These are phyloP conservation scores for Diorhabda carinulata DNA, from an alignment of 1,140 invertebrate genomes.

Conservation along the genomic window DNA sequence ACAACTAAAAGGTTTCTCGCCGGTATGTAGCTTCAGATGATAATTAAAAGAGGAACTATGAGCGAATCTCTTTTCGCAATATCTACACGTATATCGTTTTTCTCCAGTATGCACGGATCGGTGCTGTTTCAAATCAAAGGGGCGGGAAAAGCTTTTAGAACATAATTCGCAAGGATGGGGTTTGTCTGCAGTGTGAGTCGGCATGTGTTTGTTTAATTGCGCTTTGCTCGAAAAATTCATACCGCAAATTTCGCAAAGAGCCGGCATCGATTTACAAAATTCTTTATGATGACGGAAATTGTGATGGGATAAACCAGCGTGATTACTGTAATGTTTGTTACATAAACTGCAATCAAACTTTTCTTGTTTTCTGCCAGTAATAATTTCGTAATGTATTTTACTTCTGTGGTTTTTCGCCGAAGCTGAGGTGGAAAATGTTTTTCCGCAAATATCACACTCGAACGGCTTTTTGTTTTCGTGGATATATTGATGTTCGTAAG, in stretches of 20 bases:
- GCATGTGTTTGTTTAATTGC: conserved; percentile 65
- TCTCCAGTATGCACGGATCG: conserved; percentile 63
- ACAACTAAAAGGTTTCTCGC: conserved; percentile 72
- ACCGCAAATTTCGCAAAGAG: conserved; percentile 68
- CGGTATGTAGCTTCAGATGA: conserved; percentile 58
- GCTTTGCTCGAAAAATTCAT: conserved; percentile 71
- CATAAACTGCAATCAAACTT: conserved; percentile 35
- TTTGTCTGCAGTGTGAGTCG: conserved; percentile 70
- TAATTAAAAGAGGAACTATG: conserved; percentile 66
- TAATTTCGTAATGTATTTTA: conserved; percentile 44
- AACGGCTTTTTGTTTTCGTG: conserved; percentile 61
- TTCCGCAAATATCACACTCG: conserved; percentile 59
- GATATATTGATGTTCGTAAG: conserved; percentile 43
- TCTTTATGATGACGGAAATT: conserved; percentile 37
- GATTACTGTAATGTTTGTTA: conserved; percentile 19
- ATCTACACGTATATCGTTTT: conserved; percentile 61
- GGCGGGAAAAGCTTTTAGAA: conserved; percentile 59
- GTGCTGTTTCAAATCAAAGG: conserved; percentile 59
- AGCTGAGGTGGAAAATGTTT: conserved; percentile 47
- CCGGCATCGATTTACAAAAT: conserved; percentile 34
- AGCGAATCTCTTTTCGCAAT: conserved; percentile 74
- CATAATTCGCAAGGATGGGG: conserved; percentile 67
- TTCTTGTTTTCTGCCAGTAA: conserved; percentile 37
- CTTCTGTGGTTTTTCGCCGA: conserved; percentile 41
- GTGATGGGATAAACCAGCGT: conserved; percentile 28